Conservation (phyloP, 2,797 vertebrate species). For the Chrysocyon brachyurus region DNA sequence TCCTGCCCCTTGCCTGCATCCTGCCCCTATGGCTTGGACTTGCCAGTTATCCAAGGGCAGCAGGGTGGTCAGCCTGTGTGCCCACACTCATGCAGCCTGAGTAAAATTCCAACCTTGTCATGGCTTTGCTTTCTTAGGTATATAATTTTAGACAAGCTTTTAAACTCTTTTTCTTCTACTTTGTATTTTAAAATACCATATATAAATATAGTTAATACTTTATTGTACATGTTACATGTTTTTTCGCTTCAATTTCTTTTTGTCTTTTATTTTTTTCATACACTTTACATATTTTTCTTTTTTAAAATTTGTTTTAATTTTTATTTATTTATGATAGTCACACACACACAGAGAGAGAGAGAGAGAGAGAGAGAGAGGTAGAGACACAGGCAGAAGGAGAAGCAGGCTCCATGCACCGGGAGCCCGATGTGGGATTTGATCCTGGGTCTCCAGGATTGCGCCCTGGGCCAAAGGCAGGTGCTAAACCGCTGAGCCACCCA, state of each 20-base stretch:
- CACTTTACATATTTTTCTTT: background rate
- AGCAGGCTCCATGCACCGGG: no score
- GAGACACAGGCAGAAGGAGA: no score
- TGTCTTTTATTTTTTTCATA: slow-evolving; percentile 25
- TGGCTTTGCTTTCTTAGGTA: background rate
- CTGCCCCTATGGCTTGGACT: background rate
- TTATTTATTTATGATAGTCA: no score
- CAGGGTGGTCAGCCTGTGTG: background rate
- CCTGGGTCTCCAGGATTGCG: no score
- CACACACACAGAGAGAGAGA: no score
- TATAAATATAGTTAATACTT: background rate
- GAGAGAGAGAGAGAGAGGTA: no score
- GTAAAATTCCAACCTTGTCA: background rate
- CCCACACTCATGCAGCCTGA: background rate
- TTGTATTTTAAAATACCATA: slow-evolving; percentile 1
- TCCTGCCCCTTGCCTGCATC: background rate
- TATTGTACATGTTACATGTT: background rate
- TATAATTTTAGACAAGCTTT: background rate
- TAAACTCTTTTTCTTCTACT: background rate
- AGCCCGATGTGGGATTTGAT: no score
- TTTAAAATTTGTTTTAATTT: no score
- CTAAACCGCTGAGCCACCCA: no score
- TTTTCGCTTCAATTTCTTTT: background rate
- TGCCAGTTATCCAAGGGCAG: no score
- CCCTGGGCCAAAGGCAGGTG: no score